phyloP scores from a whole-genome alignment of 37 sponge, comb jelly and placozoan genomes.

The Chondrosia reniformis region DNA sequence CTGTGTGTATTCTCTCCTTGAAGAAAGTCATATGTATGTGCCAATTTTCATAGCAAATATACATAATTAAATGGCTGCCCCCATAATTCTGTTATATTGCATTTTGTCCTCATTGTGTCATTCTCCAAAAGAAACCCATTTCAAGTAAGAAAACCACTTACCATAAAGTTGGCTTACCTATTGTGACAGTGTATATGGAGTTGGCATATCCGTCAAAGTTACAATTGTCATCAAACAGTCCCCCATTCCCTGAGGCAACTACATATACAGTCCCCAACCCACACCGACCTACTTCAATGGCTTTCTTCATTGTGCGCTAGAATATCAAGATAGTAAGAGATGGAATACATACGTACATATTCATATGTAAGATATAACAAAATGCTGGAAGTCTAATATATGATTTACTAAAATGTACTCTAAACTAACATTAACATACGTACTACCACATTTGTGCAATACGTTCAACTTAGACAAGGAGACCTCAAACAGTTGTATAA shows the following conservation, averaged over 20 bases:
- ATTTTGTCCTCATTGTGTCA: neutral
- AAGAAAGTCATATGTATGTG: too few species aligned
- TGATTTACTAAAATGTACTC: too few species aligned
- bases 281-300: slow-evolving; percentile 62
- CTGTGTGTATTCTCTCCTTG: too few species aligned
- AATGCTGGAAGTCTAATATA: too few species aligned
- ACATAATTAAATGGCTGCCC: too few species aligned
- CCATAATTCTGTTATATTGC: too few species aligned
- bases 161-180: slow-evolving; percentile 36
- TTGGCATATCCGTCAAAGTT: slow-evolving; percentile 97
- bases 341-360: neutral
- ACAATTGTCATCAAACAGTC: slow-evolving; percentile 68
- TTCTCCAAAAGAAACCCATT: neutral
- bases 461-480: too few species aligned
- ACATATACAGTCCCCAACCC: slow-evolving; percentile 88
- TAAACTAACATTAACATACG: too few species aligned
- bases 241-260: slow-evolving; percentile 93
- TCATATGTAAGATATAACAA: neutral
- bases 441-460: too few species aligned
- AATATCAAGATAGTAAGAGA: neutral
- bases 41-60: too few species aligned
- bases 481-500: too few species aligned
- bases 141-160: neutral
- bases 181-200: slow-evolving; percentile 80
- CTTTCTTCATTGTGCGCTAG: slow-evolving; percentile 42